Evolutionary conservation across 2,113 vertebrate genomes (phyloP).

Genomic region (Myxocyprinus asiaticus): DNA sequence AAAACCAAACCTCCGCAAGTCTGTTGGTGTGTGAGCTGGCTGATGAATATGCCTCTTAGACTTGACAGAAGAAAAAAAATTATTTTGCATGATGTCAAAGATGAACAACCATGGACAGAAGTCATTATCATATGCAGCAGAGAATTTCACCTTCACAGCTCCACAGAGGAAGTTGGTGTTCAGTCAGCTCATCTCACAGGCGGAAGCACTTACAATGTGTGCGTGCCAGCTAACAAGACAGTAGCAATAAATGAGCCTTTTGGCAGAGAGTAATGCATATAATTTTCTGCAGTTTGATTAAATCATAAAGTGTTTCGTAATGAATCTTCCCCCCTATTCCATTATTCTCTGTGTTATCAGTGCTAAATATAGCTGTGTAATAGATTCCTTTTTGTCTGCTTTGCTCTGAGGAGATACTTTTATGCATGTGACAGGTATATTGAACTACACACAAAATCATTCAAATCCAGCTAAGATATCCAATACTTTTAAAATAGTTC

Average conservation of each 20-base stretch:
- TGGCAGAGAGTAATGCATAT: slow-evolving; percentile 70
- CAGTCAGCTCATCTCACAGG: slow-evolving; percentile 38
- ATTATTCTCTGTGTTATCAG: slow-evolving; percentile 75
- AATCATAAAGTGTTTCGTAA: slow-evolving; percentile 78
- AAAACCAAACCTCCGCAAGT: background rate
- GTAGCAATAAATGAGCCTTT: slow-evolving; percentile 63
- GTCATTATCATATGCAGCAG: no score
- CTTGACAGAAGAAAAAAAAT: background rate
- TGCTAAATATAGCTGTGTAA: slow-evolving; percentile 80
- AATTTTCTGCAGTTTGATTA: slow-evolving; percentile 69
- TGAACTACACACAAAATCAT: slow-evolving; percentile 64
- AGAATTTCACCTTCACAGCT: slow-evolving; percentile 11
- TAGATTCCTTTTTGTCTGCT: slow-evolving; percentile 73
- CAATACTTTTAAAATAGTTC: no score
- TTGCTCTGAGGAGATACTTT: slow-evolving; percentile 59
- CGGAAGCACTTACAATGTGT: slow-evolving; percentile 36
- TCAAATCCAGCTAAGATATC: slow-evolving; percentile 56
- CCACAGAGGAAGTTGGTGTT: slow-evolving; percentile 31
- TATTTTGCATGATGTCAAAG: slow-evolving; percentile 3
- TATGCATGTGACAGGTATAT: slow-evolving; percentile 71
- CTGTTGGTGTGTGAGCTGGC: background rate
- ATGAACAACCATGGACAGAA: background rate
- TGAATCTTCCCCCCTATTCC: slow-evolving; percentile 71
- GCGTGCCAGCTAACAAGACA: slow-evolving; percentile 53
- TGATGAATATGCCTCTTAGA: background rate